These are phyloP conservation scores for Coendou prehensilis DNA, from an alignment of 2,797 vertebrate species.

Conservation along the genomic window DNA sequence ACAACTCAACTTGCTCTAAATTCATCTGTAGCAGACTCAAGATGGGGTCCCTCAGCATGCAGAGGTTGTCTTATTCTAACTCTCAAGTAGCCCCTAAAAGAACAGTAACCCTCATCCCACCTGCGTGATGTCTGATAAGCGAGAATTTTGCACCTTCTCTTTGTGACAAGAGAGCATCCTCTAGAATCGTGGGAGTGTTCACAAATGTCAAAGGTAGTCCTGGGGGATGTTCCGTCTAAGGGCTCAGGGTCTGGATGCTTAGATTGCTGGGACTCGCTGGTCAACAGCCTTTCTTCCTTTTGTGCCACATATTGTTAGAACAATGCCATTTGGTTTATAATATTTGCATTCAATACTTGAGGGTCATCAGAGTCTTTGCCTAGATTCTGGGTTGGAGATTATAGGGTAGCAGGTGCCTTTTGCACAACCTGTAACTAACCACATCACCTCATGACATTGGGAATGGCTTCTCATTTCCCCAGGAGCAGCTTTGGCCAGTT, in stretches of 20 bases:
- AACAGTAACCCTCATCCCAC: neutral
- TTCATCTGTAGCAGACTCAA: neutral
- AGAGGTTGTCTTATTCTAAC: neutral
- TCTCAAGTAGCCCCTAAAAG: neutral
- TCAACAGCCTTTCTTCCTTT: neutral
- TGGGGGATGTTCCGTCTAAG: neutral
- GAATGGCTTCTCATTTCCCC: neutral
- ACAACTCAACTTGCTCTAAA: neutral
- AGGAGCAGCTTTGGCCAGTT: neutral
- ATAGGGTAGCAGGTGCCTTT: neutral
- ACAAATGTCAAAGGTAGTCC: neutral
- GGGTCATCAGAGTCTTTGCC: fast-evolving
- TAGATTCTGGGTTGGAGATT: too few species aligned
- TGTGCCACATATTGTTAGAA: constrained; percentile 55
- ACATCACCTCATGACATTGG: neutral
- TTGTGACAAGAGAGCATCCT: constrained; percentile 53
- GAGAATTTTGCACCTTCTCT: constrained; percentile 72
- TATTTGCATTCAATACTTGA: constrained; percentile 29
- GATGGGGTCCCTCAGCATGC: neutral
- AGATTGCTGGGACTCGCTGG: neutral
- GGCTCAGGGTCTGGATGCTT: constrained; percentile 63
- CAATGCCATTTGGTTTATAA: neutral
- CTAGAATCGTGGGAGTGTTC: neutral
- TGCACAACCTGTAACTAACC: too few species aligned
- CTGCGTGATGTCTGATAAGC: constrained; percentile 34